Evolutionary conservation across 1,140 invertebrate genomes (phyloP).

Genomic region (Danaus melanippus): DNA sequence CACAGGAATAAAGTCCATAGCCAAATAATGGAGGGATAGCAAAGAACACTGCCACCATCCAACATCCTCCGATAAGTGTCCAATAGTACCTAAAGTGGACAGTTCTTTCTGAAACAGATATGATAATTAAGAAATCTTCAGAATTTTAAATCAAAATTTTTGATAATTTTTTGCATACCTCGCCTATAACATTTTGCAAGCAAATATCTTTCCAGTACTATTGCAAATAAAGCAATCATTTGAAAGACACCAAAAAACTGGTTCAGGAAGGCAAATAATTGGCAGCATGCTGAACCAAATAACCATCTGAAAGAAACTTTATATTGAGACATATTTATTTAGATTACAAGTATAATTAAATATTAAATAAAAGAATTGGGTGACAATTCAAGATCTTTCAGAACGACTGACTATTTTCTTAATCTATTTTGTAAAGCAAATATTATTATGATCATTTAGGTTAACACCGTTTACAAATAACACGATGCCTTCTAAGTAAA

Average conservation of each 20-base stretch:
- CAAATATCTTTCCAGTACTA: constrained; percentile 67
- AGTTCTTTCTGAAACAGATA: constrained; percentile 54
- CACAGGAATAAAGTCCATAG: constrained; percentile 68
- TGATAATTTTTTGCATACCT: constrained; percentile 33
- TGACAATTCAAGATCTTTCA: too few species aligned
- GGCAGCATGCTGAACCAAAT: constrained; percentile 65
- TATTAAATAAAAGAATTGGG: background rate
- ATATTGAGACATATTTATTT: background rate
- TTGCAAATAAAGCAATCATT: constrained; percentile 60
- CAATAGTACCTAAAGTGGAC: constrained; percentile 62
- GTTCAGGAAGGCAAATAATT: constrained; percentile 69
- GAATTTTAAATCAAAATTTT: constrained; percentile 4
- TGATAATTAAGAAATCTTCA: too few species aligned
- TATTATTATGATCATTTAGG: too few species aligned
- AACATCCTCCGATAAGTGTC: constrained; percentile 51
- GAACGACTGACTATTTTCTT: too few species aligned
- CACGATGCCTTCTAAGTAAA: too few species aligned
- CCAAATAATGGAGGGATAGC: constrained; percentile 63
- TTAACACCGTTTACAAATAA: too few species aligned
- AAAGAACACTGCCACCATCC: constrained; percentile 52
- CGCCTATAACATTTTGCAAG: constrained; percentile 57
- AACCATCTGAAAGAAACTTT: constrained; percentile 63
- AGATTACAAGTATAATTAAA: background rate
- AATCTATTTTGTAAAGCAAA: too few species aligned
- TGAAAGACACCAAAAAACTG: constrained; percentile 71